phyloP scores from a whole-genome alignment of 1,140 invertebrate species.

The Acyrthosiphon pisum region DNA sequence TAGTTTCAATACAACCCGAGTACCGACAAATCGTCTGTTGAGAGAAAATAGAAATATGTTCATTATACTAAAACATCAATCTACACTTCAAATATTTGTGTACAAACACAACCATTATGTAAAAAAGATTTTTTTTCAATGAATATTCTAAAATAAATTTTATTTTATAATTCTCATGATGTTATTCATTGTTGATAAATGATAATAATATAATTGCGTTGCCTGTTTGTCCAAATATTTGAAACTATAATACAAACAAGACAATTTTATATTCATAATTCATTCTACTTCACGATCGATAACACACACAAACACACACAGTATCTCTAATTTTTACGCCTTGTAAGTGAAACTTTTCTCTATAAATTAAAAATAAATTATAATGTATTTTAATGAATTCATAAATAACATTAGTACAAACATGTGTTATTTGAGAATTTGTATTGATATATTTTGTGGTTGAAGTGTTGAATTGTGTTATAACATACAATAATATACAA shows the following conservation, averaged over 20 bases:
- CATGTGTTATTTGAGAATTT: neutral
- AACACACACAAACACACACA: neutral
- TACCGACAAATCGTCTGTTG: neutral
- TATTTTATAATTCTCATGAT: neutral
- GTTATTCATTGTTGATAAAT: neutral
- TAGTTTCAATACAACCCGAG: neutral
- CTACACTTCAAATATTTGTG: neutral
- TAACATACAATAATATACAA: neutral
- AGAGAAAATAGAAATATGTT: slow-evolving; percentile 15
- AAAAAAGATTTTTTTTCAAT: neutral
- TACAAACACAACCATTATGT: neutral
- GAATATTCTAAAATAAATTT: neutral
- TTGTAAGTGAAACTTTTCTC: neutral
- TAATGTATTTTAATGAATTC: neutral
- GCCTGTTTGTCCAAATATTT: slow-evolving; percentile 38
- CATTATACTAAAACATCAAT: neutral
- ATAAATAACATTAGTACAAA: slow-evolving; percentile 4
- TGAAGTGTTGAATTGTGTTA: neutral
- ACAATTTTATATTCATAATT: slow-evolving; percentile 16
- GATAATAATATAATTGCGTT: neutral
- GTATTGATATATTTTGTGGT: neutral
- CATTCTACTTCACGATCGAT: neutral
- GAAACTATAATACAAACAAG: slow-evolving; percentile 45
- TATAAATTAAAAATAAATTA: slow-evolving; percentile 21
- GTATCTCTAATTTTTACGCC: neutral